Evolutionary conservation across 2,888 invertebrate species (phyloP), one percentile per base, ranked within the genome.

Genomic region (Brachyptera risi): DNA sequence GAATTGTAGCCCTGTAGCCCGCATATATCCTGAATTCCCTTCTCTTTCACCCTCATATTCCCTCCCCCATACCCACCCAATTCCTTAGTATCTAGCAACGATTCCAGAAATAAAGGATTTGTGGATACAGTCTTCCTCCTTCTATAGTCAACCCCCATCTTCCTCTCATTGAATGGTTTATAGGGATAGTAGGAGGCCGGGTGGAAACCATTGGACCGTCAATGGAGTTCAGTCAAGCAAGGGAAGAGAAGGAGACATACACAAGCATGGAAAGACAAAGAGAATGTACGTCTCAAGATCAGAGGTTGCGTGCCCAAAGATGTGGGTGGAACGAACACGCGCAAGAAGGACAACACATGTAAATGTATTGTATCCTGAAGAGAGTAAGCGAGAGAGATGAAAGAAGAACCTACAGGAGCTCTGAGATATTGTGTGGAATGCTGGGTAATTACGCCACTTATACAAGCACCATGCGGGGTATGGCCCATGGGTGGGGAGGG

Each of bases 1-100:
- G 59, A 62, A 59, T 50, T 54, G 59, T 17, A 23, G 57, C 62
- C 59, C 62, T 54, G 59, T 17, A 23, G 57, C 62, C 59, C 62
- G 62, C 62, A 62, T 62, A 56, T 62, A 59, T 62, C 51, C 62
- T 27, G 56, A 54, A 62, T 59, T 56, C 62, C 47, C 59, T 31
- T 42, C 23, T n/a, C 47, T 51, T 15, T 38, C 24, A 3, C 38
- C 51, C 44, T 17, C 51, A 58, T 37, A 21, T n/a, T n/a, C 23
- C 60, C 26, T 40, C 26, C 50, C 24, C 19, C 23, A 54, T 17
- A 26, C 26, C 49, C 50, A 17, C 19, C 49, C 49, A 57, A 27
- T 42, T 61, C 61, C 51, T 58, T 61, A 51, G 58, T 61, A 58
- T 61, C 61, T 49, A 57, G 51, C 57, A 40, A 61, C 61, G 61